Conservation (phyloP, 2,888 invertebrate genomes). For the Lepidocyrtinus sp. region DNA sequence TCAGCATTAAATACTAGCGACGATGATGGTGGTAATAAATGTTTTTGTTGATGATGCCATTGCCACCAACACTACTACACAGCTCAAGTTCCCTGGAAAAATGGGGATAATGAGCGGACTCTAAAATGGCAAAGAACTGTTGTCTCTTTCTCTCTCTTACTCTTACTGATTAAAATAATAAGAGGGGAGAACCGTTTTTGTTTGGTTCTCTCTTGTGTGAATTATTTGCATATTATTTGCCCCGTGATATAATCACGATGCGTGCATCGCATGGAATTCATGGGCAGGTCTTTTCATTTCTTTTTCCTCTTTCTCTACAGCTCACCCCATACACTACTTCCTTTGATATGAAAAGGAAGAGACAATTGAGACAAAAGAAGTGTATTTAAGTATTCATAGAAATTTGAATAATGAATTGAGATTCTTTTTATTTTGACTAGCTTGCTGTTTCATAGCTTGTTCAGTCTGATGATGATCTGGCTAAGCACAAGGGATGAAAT, state of each 20-base stretch:
- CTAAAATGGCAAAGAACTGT: conserved; percentile 26
- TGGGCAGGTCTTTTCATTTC: conserved; percentile 22
- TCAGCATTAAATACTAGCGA: not conserved
- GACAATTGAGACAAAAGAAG: conserved; percentile 34
- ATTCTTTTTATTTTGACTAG: not conserved
- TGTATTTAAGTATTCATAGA: conserved; percentile 69
- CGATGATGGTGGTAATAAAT: conserved; percentile 16
- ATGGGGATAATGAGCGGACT: conserved; percentile 27
- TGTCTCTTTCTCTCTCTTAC: conserved; percentile 30
- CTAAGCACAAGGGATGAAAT: no score
- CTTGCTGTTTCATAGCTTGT: not conserved
- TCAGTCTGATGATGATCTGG: no score
- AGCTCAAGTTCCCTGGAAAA: conserved; percentile 28
- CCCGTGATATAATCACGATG: conserved; percentile 7
- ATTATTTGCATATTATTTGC: conserved; percentile 36
- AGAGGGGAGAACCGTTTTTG: conserved; percentile 44
- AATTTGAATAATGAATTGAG: conserved; percentile 69
- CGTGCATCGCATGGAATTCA: not conserved
- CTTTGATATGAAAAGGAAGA: not conserved
- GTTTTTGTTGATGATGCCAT: conserved; percentile 15
- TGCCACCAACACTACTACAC: conserved; percentile 5
- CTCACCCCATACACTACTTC: conserved; percentile 7
- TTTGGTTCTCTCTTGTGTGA: conserved; percentile 34
- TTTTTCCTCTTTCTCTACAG: not conserved
- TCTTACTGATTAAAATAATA: conserved; percentile 46